Evolutionary conservation across 1,140 invertebrate species (phyloP).

Genomic region (Carposina sasakii): DNA sequence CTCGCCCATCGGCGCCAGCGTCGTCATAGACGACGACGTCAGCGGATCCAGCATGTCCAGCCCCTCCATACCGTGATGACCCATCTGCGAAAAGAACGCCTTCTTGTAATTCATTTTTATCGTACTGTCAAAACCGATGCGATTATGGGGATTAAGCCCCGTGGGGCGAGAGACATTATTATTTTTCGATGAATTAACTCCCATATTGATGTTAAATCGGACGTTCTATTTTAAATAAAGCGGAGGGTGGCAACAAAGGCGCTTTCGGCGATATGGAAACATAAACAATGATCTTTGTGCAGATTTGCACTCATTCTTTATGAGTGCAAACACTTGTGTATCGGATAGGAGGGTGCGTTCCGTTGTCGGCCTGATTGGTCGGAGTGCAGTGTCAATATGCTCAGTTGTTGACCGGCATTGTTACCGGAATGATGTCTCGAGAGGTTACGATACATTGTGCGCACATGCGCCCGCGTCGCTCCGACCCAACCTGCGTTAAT

Average conservation of each 20-base stretch:
- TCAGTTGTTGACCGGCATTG: slow-evolving; percentile 58
- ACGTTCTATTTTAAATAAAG: slow-evolving; percentile 54
- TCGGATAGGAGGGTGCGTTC: slow-evolving; percentile 42
- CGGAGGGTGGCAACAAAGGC: slow-evolving; percentile 45
- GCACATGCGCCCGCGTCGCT: too few species aligned
- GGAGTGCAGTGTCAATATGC: slow-evolving; percentile 66
- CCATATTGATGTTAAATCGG: slow-evolving; percentile 61
- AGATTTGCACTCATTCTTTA: slow-evolving; percentile 68
- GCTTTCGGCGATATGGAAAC: slow-evolving; percentile 46
- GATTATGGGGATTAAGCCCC: slow-evolving; percentile 48
- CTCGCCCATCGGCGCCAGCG: slow-evolving; percentile 89
- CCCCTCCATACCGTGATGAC: slow-evolving; percentile 94
- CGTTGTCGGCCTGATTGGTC: slow-evolving; percentile 64
- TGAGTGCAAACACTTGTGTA: slow-evolving; percentile 63
- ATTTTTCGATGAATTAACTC: slow-evolving; percentile 52
- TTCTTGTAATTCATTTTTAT: slow-evolving; percentile 65
- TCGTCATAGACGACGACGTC: slow-evolving; percentile 89
- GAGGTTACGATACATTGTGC: slow-evolving; percentile 31
- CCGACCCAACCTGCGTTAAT: too few species aligned
- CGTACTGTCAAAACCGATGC: slow-evolving; percentile 50
- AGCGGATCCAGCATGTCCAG: slow-evolving; percentile 92
- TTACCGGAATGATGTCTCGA: slow-evolving; percentile 58
- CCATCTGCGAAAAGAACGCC: slow-evolving; percentile 81
- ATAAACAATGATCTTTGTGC: slow-evolving; percentile 66
- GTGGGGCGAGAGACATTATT: slow-evolving; percentile 37